Conservation (phyloP, 2,113 vertebrate genomes). For the Scophthalmus maximus region DNA sequence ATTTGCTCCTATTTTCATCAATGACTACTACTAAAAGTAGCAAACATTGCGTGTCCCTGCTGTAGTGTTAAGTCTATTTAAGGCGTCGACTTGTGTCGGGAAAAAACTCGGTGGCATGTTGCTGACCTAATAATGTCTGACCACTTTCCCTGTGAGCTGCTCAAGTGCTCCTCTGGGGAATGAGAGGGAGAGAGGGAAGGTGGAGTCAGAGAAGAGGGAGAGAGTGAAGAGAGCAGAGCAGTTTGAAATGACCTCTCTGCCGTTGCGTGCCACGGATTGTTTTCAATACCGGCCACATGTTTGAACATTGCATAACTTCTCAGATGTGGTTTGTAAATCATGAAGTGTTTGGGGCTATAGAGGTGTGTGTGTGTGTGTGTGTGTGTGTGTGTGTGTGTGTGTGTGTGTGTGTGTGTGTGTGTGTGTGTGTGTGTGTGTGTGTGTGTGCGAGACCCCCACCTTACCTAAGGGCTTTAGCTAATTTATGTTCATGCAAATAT, state of each 20-base stretch:
- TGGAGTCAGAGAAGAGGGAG: constrained; percentile 23
- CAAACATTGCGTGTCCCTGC: constrained; percentile 37
- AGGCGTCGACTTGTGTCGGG: constrained; percentile 58
- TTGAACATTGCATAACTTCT: constrained; percentile 80
- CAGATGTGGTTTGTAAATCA: constrained; percentile 77
- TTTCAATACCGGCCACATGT: constrained; percentile 81
- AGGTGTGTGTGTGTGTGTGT: constrained; percentile 37
- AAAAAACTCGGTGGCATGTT: constrained; percentile 60
- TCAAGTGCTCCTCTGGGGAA: constrained; percentile 57
- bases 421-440: constrained; percentile 28
- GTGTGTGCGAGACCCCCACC: constrained; percentile 4
- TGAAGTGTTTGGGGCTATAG: constrained; percentile 56
- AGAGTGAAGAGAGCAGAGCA: constrained; percentile 11
- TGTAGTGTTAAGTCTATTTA: constrained; percentile 60
- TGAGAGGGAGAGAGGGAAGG: constrained; percentile 22
- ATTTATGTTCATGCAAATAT: neutral
- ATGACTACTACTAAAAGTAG: constrained; percentile 36
- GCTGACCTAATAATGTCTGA: constrained; percentile 72
- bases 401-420: constrained; percentile 32
- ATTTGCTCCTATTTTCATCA: constrained; percentile 33
- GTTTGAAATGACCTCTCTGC: constrained; percentile 69
- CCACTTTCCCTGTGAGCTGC: constrained; percentile 53
- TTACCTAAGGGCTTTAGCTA: neutral
- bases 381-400: no score
- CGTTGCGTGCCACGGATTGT: constrained; percentile 80